These are phyloP conservation scores for Callaeas wilsoni DNA, from an alignment of 2,113 vertebrate species.

Conservation along the genomic window DNA sequence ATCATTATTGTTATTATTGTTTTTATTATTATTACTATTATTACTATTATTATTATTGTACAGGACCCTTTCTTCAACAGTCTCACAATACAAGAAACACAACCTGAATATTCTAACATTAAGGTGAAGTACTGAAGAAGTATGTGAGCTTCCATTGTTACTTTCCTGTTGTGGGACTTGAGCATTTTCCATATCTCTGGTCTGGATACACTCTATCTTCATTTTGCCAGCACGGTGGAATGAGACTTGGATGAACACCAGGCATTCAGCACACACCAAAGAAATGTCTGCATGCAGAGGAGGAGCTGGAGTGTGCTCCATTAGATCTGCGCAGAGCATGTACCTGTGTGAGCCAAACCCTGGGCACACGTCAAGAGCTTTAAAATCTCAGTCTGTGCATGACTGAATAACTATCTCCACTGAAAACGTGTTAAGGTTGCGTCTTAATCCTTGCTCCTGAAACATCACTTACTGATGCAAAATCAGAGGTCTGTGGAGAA, in stretches of 20 bases:
- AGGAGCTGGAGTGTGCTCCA: not conserved
- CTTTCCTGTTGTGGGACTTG: not conserved
- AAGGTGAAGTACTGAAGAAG: not conserved
- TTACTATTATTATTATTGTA: not conserved
- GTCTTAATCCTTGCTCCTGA: not conserved
- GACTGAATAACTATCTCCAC: not conserved
- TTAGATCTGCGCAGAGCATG: accelerated
- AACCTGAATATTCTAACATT: not conserved
- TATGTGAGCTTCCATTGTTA: not conserved
- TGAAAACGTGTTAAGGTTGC: not conserved
- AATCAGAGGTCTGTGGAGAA: not conserved
- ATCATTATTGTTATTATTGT: not conserved
- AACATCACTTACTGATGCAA: not conserved
- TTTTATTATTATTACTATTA: no score
- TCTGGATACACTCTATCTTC: not conserved
- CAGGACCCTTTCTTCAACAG: not conserved
- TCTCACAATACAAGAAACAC: not conserved
- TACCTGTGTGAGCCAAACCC: not conserved
- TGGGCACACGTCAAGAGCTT: not conserved
- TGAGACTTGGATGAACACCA: not conserved
- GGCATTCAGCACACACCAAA: not conserved
- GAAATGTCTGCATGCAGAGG: not conserved
- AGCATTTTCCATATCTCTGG: not conserved
- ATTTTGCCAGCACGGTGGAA: not conserved
- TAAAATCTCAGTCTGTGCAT: not conserved